Base-by-base conservation (phyloP, 37 sponge, comb jelly and placozoan genomes). In the Theonella swinhoei region DNA sequence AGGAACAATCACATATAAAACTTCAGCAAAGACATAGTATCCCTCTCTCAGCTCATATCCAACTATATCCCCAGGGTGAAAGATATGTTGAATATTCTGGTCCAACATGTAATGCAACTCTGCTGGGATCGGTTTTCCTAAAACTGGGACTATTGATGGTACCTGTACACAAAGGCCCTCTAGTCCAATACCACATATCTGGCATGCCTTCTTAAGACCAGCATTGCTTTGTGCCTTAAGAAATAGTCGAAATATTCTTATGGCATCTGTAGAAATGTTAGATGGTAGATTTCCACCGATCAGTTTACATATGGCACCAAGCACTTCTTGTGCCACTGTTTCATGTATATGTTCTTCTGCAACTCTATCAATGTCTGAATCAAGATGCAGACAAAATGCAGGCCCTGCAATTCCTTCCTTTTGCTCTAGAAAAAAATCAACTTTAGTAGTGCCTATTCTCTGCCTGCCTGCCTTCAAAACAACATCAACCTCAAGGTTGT, bases 1-100 rank as follows among this genome's bases (percentile, higher is more conserved):
- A 23, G 72, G 72, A 69, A 80, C 75, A 3, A 90, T 40, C 14
- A 47, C 54, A 47, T 47, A 47, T 14, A 47, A 47, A 67, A 90
- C 33, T 22, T 80, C 54, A 17, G 78, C 91, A 39, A 74, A 69
- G n/a, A 90, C 80, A 64, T 74, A 68, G 40, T 85, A 39, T 11
- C 43, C 71, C 26, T 78, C 80, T 17, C 33, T 47, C 11, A 74
- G 42, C 30, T 90, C 86, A 83, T 91, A 91, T 7, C 88, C 92
- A 33, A 91, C 85, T 39, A 62, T 77, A 9, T 91, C 92, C 41
- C 74, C 60, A 38, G 87, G 68, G 22, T 83, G 38, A 59, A 88
- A 91, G 31, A 84, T 66, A 59, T 88, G 76, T 25, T 72, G 31
- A 33, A 61, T 25, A 40, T 77, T 73, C 30, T 84, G 85, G 33